phyloP scores from a whole-genome alignment of 2,888 invertebrate genomes.

The Terebella lapidaria region DNA sequence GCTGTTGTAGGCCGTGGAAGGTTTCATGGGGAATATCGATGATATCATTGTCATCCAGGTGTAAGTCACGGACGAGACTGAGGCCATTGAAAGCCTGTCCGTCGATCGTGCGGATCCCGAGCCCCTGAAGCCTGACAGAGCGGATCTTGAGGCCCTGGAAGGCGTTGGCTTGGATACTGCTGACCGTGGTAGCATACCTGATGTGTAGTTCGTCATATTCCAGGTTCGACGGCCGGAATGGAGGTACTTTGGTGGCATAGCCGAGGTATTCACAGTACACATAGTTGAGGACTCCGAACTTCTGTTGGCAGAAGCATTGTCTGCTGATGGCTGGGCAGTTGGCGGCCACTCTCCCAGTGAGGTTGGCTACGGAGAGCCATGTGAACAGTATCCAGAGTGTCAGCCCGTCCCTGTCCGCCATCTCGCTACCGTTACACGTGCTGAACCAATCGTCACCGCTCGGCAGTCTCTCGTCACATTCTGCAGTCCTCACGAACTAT shows the following conservation, averaged over 20 bases:
- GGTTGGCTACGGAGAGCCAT: no score
- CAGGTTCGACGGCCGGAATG: conserved; percentile 9
- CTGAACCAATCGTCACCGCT: no score
- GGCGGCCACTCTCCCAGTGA: no score
- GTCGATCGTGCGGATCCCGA: conserved; percentile 8
- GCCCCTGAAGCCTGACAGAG: conserved; percentile 10
- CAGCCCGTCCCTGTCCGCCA: no score
- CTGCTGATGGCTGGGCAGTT: conserved; percentile 6
- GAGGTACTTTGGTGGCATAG: conserved; percentile 5
- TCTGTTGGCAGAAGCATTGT: conserved; percentile 12
- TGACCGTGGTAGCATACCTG: conserved; percentile 5
- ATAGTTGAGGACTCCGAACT: conserved; percentile 11
- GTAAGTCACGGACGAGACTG: conserved; percentile 11
- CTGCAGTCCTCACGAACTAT: no score
- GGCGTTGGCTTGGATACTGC: conserved; percentile 8
- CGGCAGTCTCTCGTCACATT: no score
- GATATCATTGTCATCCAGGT: conserved; percentile 20
- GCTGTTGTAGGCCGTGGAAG: conserved; percentile 9
- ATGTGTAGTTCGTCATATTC: conserved; percentile 13
- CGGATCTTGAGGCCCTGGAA: conserved; percentile 11
- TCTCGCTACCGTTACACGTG: no score
- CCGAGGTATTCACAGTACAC: conserved; percentile 19
- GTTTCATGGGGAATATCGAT: conserved; percentile 1
- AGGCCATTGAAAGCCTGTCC: conserved; percentile 15
- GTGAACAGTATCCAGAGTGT: no score